Percentiles rank a stretch among this genome's conserved stretches.
These are phyloP conservation scores for Allygus modestus DNA, from an alignment of 2,888 invertebrate species.

Conservation along the genomic window DNA sequence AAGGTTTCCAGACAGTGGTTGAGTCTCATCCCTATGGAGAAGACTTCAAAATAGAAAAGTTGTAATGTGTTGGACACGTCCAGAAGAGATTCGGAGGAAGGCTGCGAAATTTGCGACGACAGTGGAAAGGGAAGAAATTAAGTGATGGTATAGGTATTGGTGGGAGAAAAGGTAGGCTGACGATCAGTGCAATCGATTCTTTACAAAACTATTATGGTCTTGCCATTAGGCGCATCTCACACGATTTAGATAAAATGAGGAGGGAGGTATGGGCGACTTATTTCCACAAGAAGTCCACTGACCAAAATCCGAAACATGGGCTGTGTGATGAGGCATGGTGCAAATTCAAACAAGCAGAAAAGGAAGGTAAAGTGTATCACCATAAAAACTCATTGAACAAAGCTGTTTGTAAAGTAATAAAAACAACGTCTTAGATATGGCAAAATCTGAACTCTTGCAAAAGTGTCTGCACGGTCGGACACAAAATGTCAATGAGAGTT, in stretches of 20 bases:
- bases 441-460: not conserved
- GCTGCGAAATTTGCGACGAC: not conserved
- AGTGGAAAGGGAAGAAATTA: not conserved
- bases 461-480: slow-evolving; percentile 18
- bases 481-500: slow-evolving; percentile 43
- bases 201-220: slow-evolving; percentile 69
- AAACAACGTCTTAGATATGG: not conserved
- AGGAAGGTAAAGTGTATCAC: not conserved
- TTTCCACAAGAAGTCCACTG: slow-evolving; percentile 68
- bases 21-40: slow-evolving; percentile 4
- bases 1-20: not conserved
- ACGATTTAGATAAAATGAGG: slow-evolving; percentile 68
- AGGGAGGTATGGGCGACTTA: slow-evolving; percentile 62
- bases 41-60: slow-evolving; percentile 2
- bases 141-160: not conserved
- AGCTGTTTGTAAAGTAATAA: slow-evolving; percentile 18
- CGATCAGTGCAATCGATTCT: slow-evolving; percentile 67
- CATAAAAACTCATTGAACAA: not conserved
- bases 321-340: slow-evolving; percentile 70
- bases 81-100: slow-evolving; percentile 26
- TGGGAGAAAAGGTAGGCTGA: slow-evolving; percentile 63
- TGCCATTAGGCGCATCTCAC: slow-evolving; percentile 68
- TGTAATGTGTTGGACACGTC: slow-evolving; percentile 33
- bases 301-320: slow-evolving; percentile 68
- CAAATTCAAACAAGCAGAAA: slow-evolving; percentile 65